Percentiles rank a stretch among this genome's conserved stretches.
phyloP scores from a whole-genome alignment of 2,113 vertebrate species.

The Globicephala melas region DNA sequence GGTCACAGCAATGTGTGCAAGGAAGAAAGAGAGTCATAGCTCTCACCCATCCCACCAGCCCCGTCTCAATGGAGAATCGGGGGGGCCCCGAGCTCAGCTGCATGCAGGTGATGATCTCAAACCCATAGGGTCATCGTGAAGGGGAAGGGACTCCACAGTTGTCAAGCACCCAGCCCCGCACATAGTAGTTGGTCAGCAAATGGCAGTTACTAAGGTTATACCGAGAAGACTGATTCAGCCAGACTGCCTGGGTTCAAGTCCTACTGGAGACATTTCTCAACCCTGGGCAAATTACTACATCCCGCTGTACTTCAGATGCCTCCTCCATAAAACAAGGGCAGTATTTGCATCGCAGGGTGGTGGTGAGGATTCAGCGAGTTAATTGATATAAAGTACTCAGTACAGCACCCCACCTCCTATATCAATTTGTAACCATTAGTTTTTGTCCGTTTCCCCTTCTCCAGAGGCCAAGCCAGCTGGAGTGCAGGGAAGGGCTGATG shows the following conservation, averaged over 20 bases:
- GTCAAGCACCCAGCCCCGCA: not conserved
- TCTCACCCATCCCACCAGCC: not conserved
- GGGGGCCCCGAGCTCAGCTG: not conserved
- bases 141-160: not conserved
- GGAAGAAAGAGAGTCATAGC: not conserved
- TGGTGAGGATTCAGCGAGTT: fast-evolving
- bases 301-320: not conserved
- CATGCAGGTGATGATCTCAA: not conserved
- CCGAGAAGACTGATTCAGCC: not conserved
- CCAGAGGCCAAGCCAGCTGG: not conserved
- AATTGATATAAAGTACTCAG: fast-evolving
- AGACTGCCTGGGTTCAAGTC: not conserved
- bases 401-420: no score
- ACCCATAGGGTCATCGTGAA: fast-evolving
- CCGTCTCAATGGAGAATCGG: not conserved
- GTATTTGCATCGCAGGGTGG: fast-evolving
- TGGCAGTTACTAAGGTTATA: not conserved
- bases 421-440: not conserved
- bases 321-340: not conserved
- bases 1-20: not conserved
- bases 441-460: not conserved
- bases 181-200: not conserved
- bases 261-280: not conserved
- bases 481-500: not conserved
- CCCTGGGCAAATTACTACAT: not conserved